These are phyloP conservation scores for Nymphicus hollandicus DNA, from an alignment of 2,113 vertebrate genomes.

Conservation along the genomic window DNA sequence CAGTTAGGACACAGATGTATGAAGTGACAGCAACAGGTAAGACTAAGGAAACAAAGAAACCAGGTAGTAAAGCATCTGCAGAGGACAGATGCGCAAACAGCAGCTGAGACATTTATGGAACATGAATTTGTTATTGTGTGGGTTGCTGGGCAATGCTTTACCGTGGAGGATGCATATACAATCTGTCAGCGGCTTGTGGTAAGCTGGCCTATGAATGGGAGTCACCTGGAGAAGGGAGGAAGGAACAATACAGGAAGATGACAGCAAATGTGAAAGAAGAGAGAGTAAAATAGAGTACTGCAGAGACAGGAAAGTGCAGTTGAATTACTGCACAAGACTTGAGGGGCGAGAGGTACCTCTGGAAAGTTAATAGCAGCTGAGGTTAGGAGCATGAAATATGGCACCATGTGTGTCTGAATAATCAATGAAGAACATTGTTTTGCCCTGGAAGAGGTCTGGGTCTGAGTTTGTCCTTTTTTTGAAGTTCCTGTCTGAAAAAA, in stretches of 20 bases:
- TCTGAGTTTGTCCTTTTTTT: background rate
- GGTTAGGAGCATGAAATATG: background rate
- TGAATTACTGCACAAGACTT: background rate
- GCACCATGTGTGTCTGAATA: background rate
- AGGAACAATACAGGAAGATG: background rate
- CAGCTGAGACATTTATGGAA: fast-evolving
- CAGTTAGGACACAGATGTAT: background rate
- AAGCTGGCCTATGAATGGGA: background rate
- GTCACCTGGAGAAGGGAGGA: background rate
- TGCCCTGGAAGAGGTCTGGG: background rate
- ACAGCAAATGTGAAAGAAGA: background rate
- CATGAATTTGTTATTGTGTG: background rate
- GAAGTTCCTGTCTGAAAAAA: background rate
- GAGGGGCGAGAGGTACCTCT: background rate
- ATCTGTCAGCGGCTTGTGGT: fast-evolving
- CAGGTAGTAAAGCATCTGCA: background rate
- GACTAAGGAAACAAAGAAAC: background rate
- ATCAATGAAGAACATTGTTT: background rate
- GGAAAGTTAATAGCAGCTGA: background rate
- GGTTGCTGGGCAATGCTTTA: background rate
- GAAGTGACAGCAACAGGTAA: background rate
- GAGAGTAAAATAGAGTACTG: background rate
- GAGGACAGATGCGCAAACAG: background rate
- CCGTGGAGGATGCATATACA: fast-evolving
- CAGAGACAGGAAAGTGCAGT: background rate